These are phyloP conservation scores for Diplolepis rosae DNA, from an alignment of 2,888 invertebrate species.

Conservation along the genomic window DNA sequence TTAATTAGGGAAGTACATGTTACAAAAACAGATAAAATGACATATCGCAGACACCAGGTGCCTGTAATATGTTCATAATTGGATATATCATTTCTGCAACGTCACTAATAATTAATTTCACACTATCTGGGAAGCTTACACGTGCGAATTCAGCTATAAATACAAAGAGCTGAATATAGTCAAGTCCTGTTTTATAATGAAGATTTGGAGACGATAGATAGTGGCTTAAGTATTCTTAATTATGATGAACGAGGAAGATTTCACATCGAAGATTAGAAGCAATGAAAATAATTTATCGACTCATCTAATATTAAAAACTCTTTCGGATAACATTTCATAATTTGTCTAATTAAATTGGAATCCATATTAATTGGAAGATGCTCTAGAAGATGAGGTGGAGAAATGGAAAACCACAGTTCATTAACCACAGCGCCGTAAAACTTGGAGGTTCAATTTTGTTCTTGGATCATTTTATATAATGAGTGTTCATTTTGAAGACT, in stretches of 20 bases:
- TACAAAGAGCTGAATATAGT: background rate
- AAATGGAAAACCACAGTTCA: too few relatives aligned
- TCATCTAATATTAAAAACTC: background rate
- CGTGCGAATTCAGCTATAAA: background rate
- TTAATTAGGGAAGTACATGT: too few relatives aligned
- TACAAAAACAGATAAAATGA: too few relatives aligned
- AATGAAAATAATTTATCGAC: background rate
- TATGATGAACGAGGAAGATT: background rate
- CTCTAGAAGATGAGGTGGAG: too few relatives aligned
- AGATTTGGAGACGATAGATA: background rate
- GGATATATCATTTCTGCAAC: background rate
- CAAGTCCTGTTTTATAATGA: background rate
- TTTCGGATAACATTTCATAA: background rate
- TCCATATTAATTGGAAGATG: background rate
- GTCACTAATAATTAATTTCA: background rate
- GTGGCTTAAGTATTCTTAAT: background rate
- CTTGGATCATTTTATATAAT: too few relatives aligned
- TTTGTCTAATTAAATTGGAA: background rate
- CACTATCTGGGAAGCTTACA: background rate
- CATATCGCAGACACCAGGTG: too few relatives aligned
- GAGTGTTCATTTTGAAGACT: too few relatives aligned
- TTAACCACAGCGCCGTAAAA: too few relatives aligned
- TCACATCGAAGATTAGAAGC: background rate
- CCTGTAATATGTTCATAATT: too few relatives aligned
- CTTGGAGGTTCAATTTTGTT: too few relatives aligned